Evolutionary conservation across 2,113 vertebrate species (phyloP), one percentile per base, ranked within the genome.

Genomic region (Dendropsophus ebraccatus): DNA sequence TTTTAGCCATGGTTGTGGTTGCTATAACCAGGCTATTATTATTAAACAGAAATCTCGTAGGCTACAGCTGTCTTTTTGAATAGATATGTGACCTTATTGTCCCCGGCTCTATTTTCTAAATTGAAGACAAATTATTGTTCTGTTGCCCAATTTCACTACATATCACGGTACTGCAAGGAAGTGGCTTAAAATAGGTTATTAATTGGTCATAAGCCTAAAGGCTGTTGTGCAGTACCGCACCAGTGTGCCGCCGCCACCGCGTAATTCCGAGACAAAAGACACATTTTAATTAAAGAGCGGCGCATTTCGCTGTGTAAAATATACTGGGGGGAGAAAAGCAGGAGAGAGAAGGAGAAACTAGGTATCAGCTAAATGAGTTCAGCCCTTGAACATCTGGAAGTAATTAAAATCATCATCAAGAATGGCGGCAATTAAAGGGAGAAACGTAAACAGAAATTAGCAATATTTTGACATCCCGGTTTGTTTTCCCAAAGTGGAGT

Each of bases 1-100:
- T 95, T 94, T 70, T 88, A 89, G 87, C 90, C 93, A 92, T 88
- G 88, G 90, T 92, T 91, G 91, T 3, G 91, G 93, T 92, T 90
- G 85, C 92, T 92, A 88, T 93, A 89, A 92, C 91, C 91, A 92
- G 94, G 93, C 93, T 87, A 94, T 93, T 91, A 93, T 94, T 93
- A 89, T 92, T 95, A 93, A 92, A 93, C 93, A 94, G 91, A 92
- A 94, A 94, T 92, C 93, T 88, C 77, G 1, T 88, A 90, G 88
- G 89, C 91, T 93, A 91, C 91, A 92, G 90, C 92, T 93, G 92
- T 91, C 89, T 93, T 87, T 88, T 88, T 92, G 91, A 90, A 87
- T 89, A 91, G 90, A 92, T 89, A 91, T 85, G 86, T 84, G 8
- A 91, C 89, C 73, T 50, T 87, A 70, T 89, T 79, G 84, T 89